Evolutionary conservation across 2,888 invertebrate species (phyloP).

Genomic region (Aproaerema taeniolella): DNA sequence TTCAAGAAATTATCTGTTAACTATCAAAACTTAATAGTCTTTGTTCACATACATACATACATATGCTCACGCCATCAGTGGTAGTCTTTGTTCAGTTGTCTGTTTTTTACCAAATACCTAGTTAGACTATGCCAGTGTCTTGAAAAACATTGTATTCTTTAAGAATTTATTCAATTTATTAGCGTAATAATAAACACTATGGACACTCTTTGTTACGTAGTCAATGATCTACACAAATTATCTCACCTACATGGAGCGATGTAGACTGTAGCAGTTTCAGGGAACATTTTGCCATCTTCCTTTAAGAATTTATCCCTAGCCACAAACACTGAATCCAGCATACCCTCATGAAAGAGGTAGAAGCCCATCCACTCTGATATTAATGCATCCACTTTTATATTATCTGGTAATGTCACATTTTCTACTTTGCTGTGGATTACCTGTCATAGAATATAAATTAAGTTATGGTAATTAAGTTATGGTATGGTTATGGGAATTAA

Average conservation of each 20-base stretch:
- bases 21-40: no score
- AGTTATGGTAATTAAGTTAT: background rate
- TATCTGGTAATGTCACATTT: constrained; percentile 80
- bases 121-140: no score
- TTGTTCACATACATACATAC: no score
- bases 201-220: background rate
- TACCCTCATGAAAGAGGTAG: constrained; percentile 95
- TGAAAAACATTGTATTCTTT: no score
- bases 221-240: constrained; percentile 18
- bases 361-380: constrained; percentile 99
- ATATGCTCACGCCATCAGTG: no score
- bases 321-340: constrained; percentile 92
- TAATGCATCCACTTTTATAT: constrained; percentile 89
- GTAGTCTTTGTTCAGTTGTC: no score
- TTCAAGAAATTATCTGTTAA: no score
- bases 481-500: no score
- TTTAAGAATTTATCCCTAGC: constrained; percentile 90
- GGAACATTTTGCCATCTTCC: constrained; percentile 84
- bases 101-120: no score
- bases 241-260: constrained; percentile 81
- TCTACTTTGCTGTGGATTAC: constrained; percentile 87
- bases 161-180: no score
- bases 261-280: constrained; percentile 79
- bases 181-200: no score
- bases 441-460: constrained; percentile 41